Base-by-base conservation (phyloP, 2,113 vertebrate genomes). In the Pavo muticus region DNA sequence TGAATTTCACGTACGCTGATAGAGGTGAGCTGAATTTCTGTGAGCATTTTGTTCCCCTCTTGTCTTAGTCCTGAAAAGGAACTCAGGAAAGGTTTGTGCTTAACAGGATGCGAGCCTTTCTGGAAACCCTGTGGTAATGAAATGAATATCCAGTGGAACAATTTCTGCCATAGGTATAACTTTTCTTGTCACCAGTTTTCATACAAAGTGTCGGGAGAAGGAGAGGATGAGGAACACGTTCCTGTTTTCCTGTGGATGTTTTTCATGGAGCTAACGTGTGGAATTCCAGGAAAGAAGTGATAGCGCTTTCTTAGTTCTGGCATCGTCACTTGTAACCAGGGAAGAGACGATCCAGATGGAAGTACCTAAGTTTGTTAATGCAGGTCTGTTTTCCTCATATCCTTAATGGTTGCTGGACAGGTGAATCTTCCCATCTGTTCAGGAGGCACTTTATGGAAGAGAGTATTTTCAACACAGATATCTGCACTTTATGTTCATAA, bases 341-440 rank as follows among this genome's bases (percentile, higher is more conserved):
- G 47, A 35, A 87, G 74, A 72, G 69, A 57, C 3, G 5, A 47
- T 60, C 19, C 87, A 75, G 89, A 74, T 57, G 67, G 74, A 82
- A 91, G 74, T 52, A 32, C 25, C 74, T 42, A 40, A 0, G 0
- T 73, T 83, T 63, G 56, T 81, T 68, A 39, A 61, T 45, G 64
- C 6, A 0, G 69, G 11, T 17, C 45, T 68, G 47, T 42, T 60
- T 88, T 85, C 63, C 47, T 79, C 32, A 35, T 71, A 0, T 60
- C 19, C 77, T 59, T 50, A 75, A 67, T 72, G 84, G 65, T 35
- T 45, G 57, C n/a, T 83, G 75, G 77, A 75, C 74, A 56, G 87
- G 15, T 45, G 12, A 32, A 11, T 75, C 32, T 64, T 87, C 60
- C 90, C 76, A 72, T 87, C 84, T 92, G 87, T 78, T 94, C 84